Evolutionary conservation across 1,140 invertebrate genomes (phyloP).

Genomic region (Wasmannia auropunctata): DNA sequence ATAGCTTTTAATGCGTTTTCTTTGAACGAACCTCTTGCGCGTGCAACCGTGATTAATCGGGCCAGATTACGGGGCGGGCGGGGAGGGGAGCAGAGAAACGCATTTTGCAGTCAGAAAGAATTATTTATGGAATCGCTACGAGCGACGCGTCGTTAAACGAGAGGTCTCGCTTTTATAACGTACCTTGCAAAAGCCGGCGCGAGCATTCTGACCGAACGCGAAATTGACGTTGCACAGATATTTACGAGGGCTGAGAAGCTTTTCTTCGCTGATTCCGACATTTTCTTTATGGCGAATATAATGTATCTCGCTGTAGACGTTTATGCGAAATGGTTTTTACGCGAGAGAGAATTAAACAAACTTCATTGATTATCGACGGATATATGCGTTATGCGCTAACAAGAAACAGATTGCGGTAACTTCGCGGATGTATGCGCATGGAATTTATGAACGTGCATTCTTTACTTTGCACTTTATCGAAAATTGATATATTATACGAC

Average conservation of each 20-base stretch:
- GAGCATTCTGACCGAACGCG: background rate
- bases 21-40: constrained; percentile 30
- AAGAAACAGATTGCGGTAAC: constrained; percentile 8
- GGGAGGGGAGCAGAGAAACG: background rate
- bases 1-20: constrained; percentile 34
- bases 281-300: background rate
- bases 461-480: background rate
- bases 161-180: constrained; percentile 1
- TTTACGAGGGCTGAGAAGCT: background rate
- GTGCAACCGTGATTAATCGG: constrained; percentile 43
- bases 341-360: too few relatives aligned
- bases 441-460: background rate
- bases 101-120: constrained; percentile 25
- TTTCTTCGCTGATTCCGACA: background rate
- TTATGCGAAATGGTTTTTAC: background rate
- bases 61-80: background rate
- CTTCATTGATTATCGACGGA: too few relatives aligned
- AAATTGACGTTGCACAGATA: constrained; percentile 5
- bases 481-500: background rate
- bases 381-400: background rate
- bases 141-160: constrained; percentile 4
- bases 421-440: background rate
- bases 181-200: background rate
- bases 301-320: background rate
- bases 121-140: constrained; percentile 8